A percentile compares a stretch with the other conserved stretches of the same genome.
Evolutionary conservation across 2,888 invertebrate genomes (phyloP).

Genomic region (Ormyrus pomaceus): DNA sequence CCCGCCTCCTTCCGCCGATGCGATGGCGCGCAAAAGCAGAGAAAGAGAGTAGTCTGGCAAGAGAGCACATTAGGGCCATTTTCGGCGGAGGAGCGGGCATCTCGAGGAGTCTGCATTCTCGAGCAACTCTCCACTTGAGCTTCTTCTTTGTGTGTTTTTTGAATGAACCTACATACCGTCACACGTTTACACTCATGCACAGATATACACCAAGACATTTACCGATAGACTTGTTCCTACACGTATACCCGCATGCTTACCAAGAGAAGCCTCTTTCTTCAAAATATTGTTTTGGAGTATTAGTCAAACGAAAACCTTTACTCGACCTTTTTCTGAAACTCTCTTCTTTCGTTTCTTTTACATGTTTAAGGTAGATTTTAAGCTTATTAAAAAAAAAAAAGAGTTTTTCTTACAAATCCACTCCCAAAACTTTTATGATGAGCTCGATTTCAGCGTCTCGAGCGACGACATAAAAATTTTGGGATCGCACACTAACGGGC

Average conservation of each 20-base stretch:
- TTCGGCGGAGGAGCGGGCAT: too few species aligned
- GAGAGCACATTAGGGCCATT: too few species aligned
- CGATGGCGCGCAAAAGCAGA: too few species aligned
- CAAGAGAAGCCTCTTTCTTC: background rate
- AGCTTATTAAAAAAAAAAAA: background rate
- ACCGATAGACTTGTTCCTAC: too few species aligned
- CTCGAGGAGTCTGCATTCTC: too few species aligned
- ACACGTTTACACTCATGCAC: background rate
- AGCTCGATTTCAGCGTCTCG: too few species aligned
- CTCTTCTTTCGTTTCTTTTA: background rate
- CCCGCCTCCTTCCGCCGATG: too few species aligned
- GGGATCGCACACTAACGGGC: slow-evolving; percentile 4
- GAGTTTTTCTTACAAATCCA: background rate
- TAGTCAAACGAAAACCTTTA: too few species aligned
- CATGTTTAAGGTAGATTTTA: background rate
- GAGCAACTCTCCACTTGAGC: background rate
- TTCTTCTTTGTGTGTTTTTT: background rate
- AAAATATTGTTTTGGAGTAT: too few species aligned
- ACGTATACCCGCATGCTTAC: background rate
- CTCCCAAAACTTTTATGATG: background rate
- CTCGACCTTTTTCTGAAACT: too few species aligned
- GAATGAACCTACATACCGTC: background rate
- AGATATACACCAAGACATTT: background rate
- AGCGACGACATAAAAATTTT: slow-evolving; percentile 18
- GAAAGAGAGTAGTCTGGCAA: too few species aligned